These are phyloP conservation scores for Lates japonicus DNA, from an alignment of 2,797 vertebrate genomes.

Conservation along the genomic window DNA sequence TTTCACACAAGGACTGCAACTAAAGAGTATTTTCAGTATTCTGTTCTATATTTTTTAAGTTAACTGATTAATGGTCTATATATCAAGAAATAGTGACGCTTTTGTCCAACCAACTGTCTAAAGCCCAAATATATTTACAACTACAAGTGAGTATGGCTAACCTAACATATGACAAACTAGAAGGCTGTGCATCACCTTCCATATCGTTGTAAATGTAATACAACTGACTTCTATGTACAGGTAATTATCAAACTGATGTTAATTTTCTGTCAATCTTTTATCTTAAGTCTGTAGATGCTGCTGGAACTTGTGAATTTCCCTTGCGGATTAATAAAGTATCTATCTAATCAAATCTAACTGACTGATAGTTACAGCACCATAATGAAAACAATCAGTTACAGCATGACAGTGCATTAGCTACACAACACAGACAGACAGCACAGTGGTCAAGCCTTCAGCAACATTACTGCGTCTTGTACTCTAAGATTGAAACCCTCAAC, in stretches of 20 bases:
- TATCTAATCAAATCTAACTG: too few species aligned
- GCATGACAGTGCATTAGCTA: background rate
- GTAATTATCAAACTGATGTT: background rate
- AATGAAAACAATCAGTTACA: background rate
- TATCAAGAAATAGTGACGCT: background rate
- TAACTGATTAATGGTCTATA: background rate
- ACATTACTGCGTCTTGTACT: background rate
- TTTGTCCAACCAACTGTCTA: background rate
- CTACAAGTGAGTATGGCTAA: background rate
- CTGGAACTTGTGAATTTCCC: too few species aligned
- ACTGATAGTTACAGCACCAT: background rate
- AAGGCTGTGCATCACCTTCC: background rate
- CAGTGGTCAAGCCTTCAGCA: background rate
- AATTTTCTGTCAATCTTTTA: background rate
- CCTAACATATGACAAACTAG: background rate
- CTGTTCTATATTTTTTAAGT: background rate
- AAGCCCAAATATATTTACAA: background rate
- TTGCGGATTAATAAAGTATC: too few species aligned
- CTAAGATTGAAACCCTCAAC: background rate
- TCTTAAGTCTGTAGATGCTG: too few species aligned
- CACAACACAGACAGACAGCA: background rate
- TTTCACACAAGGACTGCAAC: background rate
- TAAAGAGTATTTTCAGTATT: background rate
- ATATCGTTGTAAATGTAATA: background rate
- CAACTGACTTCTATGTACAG: background rate